A percentile compares a stretch with the other conserved stretches of the same genome.
Evolutionary conservation across 35 echinoderm and acorn worm genomes (phyloP).

Genomic region (Strongylocentrotus purpuratus): DNA sequence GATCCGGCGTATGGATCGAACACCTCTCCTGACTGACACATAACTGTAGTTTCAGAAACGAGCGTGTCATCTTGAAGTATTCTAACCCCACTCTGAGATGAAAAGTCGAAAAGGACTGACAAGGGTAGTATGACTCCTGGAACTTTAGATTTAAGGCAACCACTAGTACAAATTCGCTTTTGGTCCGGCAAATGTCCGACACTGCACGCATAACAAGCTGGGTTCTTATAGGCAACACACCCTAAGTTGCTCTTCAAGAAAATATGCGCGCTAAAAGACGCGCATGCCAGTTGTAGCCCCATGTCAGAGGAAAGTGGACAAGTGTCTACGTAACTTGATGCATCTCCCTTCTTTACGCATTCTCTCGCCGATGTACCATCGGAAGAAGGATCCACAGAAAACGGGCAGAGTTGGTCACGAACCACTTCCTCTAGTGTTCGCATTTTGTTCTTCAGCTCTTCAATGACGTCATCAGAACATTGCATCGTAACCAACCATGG

Average conservation of each 20-base stretch:
- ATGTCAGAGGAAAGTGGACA: background rate
- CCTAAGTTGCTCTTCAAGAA: background rate
- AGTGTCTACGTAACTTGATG: background rate
- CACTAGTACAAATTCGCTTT: background rate
- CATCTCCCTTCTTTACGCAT: background rate
- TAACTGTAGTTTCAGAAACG: background rate
- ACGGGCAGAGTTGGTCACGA: background rate
- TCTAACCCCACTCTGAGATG: background rate
- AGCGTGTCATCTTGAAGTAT: background rate
- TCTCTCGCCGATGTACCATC: background rate
- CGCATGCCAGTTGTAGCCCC: background rate
- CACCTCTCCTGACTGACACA: background rate
- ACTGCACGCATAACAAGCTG: background rate
- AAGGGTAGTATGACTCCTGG: background rate
- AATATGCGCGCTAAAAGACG: constrained; percentile 1
- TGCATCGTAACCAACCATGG: background rate
- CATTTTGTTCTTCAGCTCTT: background rate
- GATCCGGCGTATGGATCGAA: background rate
- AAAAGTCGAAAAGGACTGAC: constrained; percentile 18
- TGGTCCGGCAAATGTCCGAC: background rate
- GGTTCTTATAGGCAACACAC: background rate
- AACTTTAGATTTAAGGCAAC: background rate
- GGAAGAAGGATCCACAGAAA: background rate
- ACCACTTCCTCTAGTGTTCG: background rate
- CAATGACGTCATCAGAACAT: background rate